Base-by-base conservation (phyloP, 2,797 vertebrate species). In the Enteromius mattozi region DNA sequence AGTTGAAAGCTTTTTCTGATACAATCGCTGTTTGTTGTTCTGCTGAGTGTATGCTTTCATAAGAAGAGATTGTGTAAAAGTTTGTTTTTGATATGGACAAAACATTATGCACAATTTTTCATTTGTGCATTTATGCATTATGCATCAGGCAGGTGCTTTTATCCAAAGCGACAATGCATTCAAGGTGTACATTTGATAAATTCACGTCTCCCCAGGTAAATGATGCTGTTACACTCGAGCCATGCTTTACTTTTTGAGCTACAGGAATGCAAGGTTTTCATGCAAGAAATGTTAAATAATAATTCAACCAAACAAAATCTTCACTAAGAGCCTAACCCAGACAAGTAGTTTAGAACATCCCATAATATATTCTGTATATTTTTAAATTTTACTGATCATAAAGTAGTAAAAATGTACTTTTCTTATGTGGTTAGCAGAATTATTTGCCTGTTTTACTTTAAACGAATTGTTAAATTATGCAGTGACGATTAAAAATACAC, bases 61-160 rank as follows among this genome's bases (percentile, higher is more conserved):
- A 35, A 47, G 33, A 35, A 76, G 27, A 61, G 45, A 19, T 49
- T 49, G 24, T 30, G 13, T 65, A 74, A 65, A 82, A 74, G 56
- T 37, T 82, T 82, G 42, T n/a, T 82, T 37, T 59, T 74, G 54
- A 68, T 42, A 13, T 24, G 1, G 33, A 66, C 9, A 76, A 76
- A 83, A 19, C 33, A 51, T 76, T 49, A 49, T 24, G 12, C 12
- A n/a, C 6, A 24, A 33, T 35, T 51, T 66, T 68, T 78, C 37
- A 65, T 65, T 16, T 65, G 10, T 40, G 40, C 40, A 63, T 19
- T 63, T 19, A 78, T 78, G 76, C 76, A 78, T 78, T 45, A 78
- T 78, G 76, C 56, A 78, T 78, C 24, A 47, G 24, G 1, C 59
- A 65, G 56, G 40, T 30, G 59, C 76, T 65, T 65, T 78, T 42